These are phyloP conservation scores for Calameuta pallipes DNA, from an alignment of 2,888 invertebrate genomes.

Conservation along the genomic window DNA sequence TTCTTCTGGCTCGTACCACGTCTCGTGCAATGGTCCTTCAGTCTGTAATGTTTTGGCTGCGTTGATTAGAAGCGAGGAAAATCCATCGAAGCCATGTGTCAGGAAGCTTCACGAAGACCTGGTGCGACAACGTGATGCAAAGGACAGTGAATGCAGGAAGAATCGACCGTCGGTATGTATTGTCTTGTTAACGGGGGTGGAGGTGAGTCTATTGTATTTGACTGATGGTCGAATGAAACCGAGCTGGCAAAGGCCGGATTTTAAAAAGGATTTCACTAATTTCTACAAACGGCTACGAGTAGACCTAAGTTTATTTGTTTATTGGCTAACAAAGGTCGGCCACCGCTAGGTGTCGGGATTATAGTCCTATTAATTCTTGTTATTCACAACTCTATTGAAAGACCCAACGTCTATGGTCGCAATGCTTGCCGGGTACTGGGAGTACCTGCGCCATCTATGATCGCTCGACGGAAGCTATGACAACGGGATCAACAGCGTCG, in stretches of 20 bases:
- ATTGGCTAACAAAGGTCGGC: slow-evolving; percentile 33
- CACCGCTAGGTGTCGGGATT: slow-evolving; percentile 33
- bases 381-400: slow-evolving; percentile 29
- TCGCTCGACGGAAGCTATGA: background rate
- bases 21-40: too few species aligned
- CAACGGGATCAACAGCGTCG: background rate
- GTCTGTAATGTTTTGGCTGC: background rate
- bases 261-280: slow-evolving; percentile 32
- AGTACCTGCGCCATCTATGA: background rate
- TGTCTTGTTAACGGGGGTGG: background rate
- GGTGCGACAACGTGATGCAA: background rate
- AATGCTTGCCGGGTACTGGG: background rate
- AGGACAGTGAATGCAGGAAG: background rate
- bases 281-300: slow-evolving; percentile 1
- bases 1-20: background rate
- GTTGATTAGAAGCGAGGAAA: background rate
- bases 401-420: slow-evolving; percentile 15
- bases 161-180: background rate
- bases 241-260: slow-evolving; percentile 28
- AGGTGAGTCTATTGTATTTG: background rate
- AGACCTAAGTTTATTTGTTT: slow-evolving; percentile 23
- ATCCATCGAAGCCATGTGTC: background rate
- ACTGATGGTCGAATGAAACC: slow-evolving; percentile 29
- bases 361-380: slow-evolving; percentile 37
- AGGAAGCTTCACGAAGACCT: background rate